Evolutionary conservation across 2,888 invertebrate genomes (phyloP).

Genomic region (Hyposoter didymator): DNA sequence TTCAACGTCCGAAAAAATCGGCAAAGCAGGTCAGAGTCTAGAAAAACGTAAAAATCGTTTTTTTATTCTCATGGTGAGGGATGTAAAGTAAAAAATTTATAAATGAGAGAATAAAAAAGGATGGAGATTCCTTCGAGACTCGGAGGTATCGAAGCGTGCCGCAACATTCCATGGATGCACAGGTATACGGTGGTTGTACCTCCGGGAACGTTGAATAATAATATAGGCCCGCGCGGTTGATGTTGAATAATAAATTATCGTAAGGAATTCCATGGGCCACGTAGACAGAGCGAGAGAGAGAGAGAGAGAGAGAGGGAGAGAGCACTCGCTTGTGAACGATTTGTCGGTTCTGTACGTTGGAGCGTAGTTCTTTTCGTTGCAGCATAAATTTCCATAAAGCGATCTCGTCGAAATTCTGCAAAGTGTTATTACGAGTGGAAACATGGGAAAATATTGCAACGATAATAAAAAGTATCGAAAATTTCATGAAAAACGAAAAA

Average conservation of each 20-base stretch:
- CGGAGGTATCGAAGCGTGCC: constrained; percentile 48
- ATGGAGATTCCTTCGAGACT: constrained; percentile 45
- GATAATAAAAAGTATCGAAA: background rate
- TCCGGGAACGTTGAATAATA: constrained; percentile 65
- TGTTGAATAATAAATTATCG: constrained; percentile 69
- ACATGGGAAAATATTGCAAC: background rate
- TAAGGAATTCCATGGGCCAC: constrained; percentile 63
- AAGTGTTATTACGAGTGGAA: background rate
- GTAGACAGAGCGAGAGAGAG: constrained; percentile 8
- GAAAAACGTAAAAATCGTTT: background rate
- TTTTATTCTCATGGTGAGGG: background rate
- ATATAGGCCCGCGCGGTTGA: constrained; percentile 52
- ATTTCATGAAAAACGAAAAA: background rate
- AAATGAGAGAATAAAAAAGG: constrained; percentile 4
- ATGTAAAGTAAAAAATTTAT: constrained; percentile 1
- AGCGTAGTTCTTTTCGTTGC: background rate
- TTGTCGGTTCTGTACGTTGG: constrained; percentile 31
- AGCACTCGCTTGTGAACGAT: constrained; percentile 42
- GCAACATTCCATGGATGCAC: constrained; percentile 22
- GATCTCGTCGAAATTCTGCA: constrained; percentile 13
- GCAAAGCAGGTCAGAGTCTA: background rate
- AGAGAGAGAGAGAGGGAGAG: constrained; percentile 4
- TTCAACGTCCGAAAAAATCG: background rate
- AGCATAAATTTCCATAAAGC: constrained; percentile 47
- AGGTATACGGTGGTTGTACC: constrained; percentile 18